These are phyloP conservation scores for Pitangus sulphuratus DNA, from an alignment of 2,797 vertebrate species.

Conservation along the genomic window DNA sequence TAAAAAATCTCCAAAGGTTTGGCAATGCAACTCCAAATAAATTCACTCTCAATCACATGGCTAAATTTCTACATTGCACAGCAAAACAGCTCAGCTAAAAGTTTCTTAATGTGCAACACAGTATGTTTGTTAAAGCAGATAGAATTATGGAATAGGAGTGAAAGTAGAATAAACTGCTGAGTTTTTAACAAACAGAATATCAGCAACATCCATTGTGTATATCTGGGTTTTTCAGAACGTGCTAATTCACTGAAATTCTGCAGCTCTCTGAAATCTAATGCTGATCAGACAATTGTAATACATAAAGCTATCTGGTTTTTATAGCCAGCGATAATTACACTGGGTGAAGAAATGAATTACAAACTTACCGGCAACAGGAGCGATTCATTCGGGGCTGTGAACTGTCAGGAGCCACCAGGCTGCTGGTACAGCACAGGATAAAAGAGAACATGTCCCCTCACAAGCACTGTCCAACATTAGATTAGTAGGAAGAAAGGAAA, in stretches of 20 bases:
- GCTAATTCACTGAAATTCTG: neutral
- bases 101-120: neutral
- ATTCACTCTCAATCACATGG: neutral
- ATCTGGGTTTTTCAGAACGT: neutral
- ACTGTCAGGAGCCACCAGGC: slow-evolving; percentile 4
- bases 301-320: neutral
- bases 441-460: neutral
- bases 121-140: neutral
- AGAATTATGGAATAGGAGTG: neutral
- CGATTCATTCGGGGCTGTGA: slow-evolving; percentile 3
- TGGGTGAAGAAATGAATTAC: slow-evolving; percentile 15
- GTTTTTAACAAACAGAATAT: neutral
- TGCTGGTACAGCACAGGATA: neutral
- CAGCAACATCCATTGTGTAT: neutral
- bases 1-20: neutral
- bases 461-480: slow-evolving; percentile 39
- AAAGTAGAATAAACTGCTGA: neutral
- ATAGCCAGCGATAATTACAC: neutral
- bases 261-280: neutral
- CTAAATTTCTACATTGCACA: neutral
- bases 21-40: neutral
- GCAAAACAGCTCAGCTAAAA: neutral
- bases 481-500: slow-evolving; percentile 57
- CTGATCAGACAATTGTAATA: neutral
- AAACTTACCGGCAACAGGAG: slow-evolving; percentile 38